A percentile compares a stretch with the other conserved stretches of the same genome.
Conservation (phyloP, 2,113 vertebrate genomes). For the Athene cunicularia region DNA sequence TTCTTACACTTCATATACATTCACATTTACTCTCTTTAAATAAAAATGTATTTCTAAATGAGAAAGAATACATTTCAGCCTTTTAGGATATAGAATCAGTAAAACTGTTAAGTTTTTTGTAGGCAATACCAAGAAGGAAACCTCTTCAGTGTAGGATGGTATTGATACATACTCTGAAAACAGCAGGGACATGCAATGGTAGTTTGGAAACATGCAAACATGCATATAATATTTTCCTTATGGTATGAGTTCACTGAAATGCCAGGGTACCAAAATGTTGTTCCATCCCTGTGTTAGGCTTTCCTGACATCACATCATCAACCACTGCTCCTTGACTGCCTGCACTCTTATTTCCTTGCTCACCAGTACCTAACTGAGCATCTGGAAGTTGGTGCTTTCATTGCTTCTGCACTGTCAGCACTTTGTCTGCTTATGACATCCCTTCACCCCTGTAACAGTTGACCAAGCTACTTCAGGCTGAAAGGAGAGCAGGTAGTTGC, state of each 20-base stretch:
- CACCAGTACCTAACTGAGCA: not conserved
- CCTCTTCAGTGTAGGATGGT: not conserved
- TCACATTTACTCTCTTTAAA: not conserved
- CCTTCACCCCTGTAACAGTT: not conserved
- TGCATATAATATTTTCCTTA: not conserved
- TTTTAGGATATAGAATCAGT: not conserved
- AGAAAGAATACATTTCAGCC: not conserved
- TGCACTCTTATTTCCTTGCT: not conserved
- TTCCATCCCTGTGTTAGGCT: not conserved
- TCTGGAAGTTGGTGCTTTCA: slow-evolving; percentile 17
- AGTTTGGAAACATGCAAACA: not conserved
- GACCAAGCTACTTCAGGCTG: slow-evolving; percentile 31
- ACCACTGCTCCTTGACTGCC: not conserved
- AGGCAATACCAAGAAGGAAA: not conserved
- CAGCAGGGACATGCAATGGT: not conserved
- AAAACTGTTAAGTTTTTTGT: not conserved
- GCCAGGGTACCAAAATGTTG: not conserved
- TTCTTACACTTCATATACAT: not conserved
- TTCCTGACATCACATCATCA: not conserved
- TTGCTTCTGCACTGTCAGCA: slow-evolving; percentile 10
- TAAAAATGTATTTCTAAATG: not conserved
- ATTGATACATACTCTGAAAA: not conserved
- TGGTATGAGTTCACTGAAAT: not conserved
- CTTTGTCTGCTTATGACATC: not conserved
- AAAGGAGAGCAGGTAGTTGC: slow-evolving; percentile 56